Conservation (phyloP, 2,113 vertebrate genomes). For the Puma concolor region DNA sequence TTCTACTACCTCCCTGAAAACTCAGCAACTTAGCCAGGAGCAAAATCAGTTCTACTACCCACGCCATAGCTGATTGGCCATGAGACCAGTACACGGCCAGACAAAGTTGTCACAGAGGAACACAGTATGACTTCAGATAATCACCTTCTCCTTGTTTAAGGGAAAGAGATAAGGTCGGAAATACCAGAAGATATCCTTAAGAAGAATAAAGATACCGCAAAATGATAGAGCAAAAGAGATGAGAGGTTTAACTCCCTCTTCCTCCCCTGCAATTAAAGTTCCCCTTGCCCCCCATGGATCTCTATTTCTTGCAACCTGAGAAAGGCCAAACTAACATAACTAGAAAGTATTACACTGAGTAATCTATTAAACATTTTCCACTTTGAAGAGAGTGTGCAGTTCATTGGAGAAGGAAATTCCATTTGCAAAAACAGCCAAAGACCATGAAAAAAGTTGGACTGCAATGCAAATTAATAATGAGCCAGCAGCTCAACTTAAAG, state of each 20-base stretch:
- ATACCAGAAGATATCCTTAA: background rate
- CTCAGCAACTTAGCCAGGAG: background rate
- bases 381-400: background rate
- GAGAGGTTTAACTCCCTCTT: background rate
- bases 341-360: conserved; percentile 13
- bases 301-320: background rate
- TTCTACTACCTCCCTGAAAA: background rate
- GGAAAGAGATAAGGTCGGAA: background rate
- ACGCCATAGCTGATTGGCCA: background rate
- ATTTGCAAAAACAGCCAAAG: conserved; percentile 30
- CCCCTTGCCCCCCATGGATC: background rate
- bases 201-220: background rate
- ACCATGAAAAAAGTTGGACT: background rate
- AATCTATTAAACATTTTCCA: conserved; percentile 43
- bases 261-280: background rate
- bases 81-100: background rate
- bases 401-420: conserved; percentile 45
- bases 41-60: background rate
- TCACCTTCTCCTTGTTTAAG: background rate
- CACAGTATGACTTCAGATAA: background rate
- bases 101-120: background rate
- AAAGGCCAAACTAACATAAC: background rate
- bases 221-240: background rate
- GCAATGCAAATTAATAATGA: conserved; percentile 17
- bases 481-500: background rate